Conservation (phyloP, 2,888 invertebrate species). For the Tenodera sinensis region DNA sequence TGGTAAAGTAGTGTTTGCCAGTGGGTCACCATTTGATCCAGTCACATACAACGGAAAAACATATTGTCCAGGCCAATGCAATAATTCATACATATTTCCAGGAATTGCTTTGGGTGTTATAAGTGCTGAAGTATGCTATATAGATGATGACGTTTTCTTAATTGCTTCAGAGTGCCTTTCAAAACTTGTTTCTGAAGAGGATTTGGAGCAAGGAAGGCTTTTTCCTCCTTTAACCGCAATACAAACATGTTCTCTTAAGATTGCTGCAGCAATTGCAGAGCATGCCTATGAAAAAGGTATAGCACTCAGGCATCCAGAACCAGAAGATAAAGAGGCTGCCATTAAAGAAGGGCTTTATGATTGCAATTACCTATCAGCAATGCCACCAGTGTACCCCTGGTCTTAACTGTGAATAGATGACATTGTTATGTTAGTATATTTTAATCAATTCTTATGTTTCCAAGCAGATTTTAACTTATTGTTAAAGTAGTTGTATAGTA, state of each 20-base stretch:
- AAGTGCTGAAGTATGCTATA: slow-evolving; percentile 81
- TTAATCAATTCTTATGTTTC: too few species aligned
- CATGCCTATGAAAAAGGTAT: slow-evolving; percentile 88
- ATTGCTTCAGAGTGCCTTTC: slow-evolving; percentile 72
- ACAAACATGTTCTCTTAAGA: slow-evolving; percentile 82
- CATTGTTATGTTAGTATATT: not conserved
- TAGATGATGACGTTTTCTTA: slow-evolving; percentile 89
- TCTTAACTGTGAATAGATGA: slow-evolving; percentile 44
- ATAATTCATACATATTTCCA: slow-evolving; percentile 97
- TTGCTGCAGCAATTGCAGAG: slow-evolving; percentile 82
- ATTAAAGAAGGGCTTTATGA: slow-evolving; percentile 80
- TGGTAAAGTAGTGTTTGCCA: slow-evolving; percentile 70
- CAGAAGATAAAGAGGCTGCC: slow-evolving; percentile 66
- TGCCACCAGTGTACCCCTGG: slow-evolving; percentile 65
- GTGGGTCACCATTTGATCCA: slow-evolving; percentile 93
- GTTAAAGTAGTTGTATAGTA: too few species aligned
- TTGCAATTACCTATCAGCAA: slow-evolving; percentile 61
- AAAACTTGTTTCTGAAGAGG: slow-evolving; percentile 71
- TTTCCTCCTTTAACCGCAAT: slow-evolving; percentile 87
- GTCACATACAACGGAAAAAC: slow-evolving; percentile 76
- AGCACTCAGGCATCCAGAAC: slow-evolving; percentile 76
- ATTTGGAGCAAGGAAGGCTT: slow-evolving; percentile 77
- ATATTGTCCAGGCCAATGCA: slow-evolving; percentile 92
- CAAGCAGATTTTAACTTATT: not conserved
- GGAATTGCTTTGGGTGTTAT: slow-evolving; percentile 90